Conservation (phyloP, 2,888 invertebrate species). For the Nemotelus pantherinus region DNA sequence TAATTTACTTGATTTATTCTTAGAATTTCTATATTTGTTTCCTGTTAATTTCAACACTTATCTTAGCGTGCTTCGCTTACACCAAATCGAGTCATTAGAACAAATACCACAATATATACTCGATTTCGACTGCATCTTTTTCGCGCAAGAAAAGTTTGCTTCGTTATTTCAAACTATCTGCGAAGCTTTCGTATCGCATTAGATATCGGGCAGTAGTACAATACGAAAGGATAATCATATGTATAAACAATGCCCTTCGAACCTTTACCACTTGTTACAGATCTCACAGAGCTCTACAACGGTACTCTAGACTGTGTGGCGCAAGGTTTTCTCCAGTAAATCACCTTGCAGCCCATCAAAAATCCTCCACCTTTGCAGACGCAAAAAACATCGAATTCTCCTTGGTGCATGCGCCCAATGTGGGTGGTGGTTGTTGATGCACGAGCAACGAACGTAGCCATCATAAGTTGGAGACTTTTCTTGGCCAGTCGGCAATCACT, state of each 20-base stretch:
- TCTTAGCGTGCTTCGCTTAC: too few species aligned
- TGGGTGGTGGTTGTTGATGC: background rate
- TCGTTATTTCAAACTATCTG: background rate
- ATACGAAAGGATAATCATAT: background rate
- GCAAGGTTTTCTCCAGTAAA: slow-evolving; percentile 4
- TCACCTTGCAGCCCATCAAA: background rate
- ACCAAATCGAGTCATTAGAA: too few species aligned
- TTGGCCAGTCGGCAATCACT: too few species aligned
- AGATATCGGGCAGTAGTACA: background rate
- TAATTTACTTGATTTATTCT: too few species aligned
- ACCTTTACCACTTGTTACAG: slow-evolving; percentile 41
- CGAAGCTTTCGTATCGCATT: background rate
- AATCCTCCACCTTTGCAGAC: background rate
- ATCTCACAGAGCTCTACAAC: slow-evolving; percentile 17
- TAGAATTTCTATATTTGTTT: too few species aligned
- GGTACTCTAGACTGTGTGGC: slow-evolving; percentile 27
- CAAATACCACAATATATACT: too few species aligned
- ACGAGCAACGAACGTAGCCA: slow-evolving; percentile 32
- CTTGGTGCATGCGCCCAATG: background rate
- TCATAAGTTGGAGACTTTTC: slow-evolving; percentile 24
- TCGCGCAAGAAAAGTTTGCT: too few species aligned
- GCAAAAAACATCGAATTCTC: slow-evolving; percentile 36
- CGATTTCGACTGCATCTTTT: too few species aligned
- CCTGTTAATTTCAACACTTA: too few species aligned
- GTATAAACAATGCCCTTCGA: background rate